A percentile compares a stretch with the other conserved stretches of the same genome.
Evolutionary conservation across 2,888 invertebrate species (phyloP).

Genomic region (Salticus scenicus): DNA sequence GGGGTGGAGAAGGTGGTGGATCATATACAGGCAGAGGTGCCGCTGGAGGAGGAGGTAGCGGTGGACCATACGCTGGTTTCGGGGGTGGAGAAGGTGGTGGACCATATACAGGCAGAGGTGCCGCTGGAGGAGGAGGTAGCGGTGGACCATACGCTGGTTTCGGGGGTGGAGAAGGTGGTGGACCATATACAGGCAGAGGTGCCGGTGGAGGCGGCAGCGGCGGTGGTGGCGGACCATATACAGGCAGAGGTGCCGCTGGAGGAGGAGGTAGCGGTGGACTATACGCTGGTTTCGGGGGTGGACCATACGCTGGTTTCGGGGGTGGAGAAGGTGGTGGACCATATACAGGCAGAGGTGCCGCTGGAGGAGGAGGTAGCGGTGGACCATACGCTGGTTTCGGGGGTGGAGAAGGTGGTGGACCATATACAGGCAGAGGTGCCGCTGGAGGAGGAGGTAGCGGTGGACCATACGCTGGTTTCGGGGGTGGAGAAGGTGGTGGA

Average conservation of each 20-base stretch:
- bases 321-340: constrained; percentile 22
- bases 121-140: background rate
- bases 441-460: constrained; percentile 1
- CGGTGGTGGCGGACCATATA: constrained; percentile 11
- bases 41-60: constrained; percentile 13
- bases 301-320: background rate
- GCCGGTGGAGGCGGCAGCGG: background rate
- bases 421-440: background rate
- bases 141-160: constrained; percentile 31
- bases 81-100: constrained; percentile 6
- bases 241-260: constrained; percentile 8
- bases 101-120: background rate
- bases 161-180: constrained; percentile 9
- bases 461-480: constrained; percentile 27
- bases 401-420: constrained; percentile 5
- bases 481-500: constrained; percentile 3
- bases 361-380: constrained; percentile 2
- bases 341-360: constrained; percentile 11
- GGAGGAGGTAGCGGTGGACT: background rate
- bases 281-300: constrained; percentile 17
- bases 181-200: background rate
- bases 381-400: constrained; percentile 8
- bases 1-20: constrained; percentile 30
- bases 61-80: constrained; percentile 2
- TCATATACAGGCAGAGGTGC: constrained; percentile 4